These are phyloP conservation scores for Neomicropteryx cornuta DNA, from an alignment of 1,140 invertebrate species.

Conservation along the genomic window DNA sequence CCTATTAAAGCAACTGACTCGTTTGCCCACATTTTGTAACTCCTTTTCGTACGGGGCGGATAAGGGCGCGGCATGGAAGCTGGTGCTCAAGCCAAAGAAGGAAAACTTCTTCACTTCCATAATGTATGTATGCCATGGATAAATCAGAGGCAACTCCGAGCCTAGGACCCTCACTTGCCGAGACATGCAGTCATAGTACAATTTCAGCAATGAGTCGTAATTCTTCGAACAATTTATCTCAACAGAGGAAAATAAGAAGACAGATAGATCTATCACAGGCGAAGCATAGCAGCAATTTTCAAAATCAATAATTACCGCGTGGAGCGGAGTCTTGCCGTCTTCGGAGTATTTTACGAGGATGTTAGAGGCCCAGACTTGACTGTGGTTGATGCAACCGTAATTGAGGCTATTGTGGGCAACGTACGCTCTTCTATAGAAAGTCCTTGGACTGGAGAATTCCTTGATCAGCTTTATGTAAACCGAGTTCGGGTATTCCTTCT, in stretches of 20 bases:
- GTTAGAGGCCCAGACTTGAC: conserved; percentile 64
- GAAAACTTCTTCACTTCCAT: conserved; percentile 48
- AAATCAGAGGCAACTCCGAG: conserved; percentile 44
- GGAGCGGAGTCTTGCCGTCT: conserved; percentile 24
- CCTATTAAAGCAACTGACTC: too few species aligned
- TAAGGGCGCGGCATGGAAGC: conserved; percentile 51
- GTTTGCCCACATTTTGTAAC: too few species aligned
- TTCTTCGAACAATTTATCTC: conserved; percentile 39
- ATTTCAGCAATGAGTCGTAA: conserved; percentile 43
- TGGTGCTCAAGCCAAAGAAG: conserved; percentile 46
- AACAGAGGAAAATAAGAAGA: conserved; percentile 52
- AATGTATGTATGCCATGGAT: conserved; percentile 39
- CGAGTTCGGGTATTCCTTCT: conserved; percentile 46
- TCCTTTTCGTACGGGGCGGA: too few species aligned
- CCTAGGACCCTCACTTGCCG: conserved; percentile 43
- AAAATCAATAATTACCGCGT: conserved; percentile 56
- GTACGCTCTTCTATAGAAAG: conserved; percentile 25
- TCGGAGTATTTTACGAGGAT: conserved; percentile 46
- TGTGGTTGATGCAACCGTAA: conserved; percentile 50
- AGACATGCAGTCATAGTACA: conserved; percentile 45
- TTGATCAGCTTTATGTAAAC: conserved; percentile 44
- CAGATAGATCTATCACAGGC: conserved; percentile 47
- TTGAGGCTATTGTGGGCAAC: conserved; percentile 19
- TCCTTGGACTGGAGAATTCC: conserved; percentile 38
- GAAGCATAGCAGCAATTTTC: conserved; percentile 50